These are phyloP conservation scores for Rhinella marina DNA, from an alignment of 2,797 vertebrate species.

Conservation along the genomic window DNA sequence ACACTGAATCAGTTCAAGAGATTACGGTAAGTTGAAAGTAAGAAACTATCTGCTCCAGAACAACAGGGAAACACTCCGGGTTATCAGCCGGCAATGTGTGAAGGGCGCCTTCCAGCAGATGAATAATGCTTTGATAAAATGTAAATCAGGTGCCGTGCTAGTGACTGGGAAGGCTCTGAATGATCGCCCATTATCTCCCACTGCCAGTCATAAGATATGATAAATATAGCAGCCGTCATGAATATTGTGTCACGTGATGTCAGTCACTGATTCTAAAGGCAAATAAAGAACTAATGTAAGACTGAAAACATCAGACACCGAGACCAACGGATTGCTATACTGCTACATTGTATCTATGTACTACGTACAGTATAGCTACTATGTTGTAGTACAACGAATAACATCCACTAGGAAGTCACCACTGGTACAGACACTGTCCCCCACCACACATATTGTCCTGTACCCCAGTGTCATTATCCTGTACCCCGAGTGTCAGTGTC, in stretches of 20 bases:
- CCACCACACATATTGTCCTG: background rate
- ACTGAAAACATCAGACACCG: background rate
- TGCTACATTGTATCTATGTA: background rate
- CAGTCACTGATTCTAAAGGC: background rate
- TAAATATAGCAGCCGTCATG: background rate
- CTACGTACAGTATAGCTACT: background rate
- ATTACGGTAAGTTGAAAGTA: background rate
- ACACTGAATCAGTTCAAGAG: background rate
- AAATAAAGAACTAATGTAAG: background rate
- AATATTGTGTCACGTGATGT: background rate
- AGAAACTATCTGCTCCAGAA: background rate
- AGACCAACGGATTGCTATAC: background rate
- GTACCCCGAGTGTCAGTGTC: background rate
- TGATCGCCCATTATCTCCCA: background rate
- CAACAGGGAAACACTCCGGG: background rate
- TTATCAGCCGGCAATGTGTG: background rate
- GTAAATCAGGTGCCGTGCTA: conserved; percentile 3
- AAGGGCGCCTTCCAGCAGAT: background rate
- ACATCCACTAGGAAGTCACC: background rate
- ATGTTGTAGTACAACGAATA: background rate
- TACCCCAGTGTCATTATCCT: background rate
- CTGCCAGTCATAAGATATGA: conserved; percentile 4
- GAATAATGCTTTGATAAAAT: conserved; percentile 13
- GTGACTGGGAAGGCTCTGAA: background rate
- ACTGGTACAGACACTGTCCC: background rate